Evolutionary conservation across 2,113 vertebrate genomes (phyloP), one percentile per base, ranked within the genome.

Genomic region (Pangasianodon gigas): DNA sequence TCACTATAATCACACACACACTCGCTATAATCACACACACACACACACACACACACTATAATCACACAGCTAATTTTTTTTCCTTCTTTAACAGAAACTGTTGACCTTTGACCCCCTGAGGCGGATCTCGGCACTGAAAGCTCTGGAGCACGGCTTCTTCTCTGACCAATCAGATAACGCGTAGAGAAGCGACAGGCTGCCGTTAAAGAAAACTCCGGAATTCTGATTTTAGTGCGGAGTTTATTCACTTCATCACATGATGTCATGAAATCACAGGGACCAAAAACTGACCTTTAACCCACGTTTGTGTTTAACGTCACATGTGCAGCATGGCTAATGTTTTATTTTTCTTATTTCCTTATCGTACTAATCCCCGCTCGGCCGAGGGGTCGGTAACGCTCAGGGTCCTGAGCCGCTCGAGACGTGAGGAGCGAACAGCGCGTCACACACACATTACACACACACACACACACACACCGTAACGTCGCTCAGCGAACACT

Each of bases 81-180:
- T 75, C 75, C 18, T 7, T 87, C 18, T 62, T 90, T 82, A 85
- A 89, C 93, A 98, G 97, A 95, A 97, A 93, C 97, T 98, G 97
- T 93, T 98, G 92, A 96, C 96, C 82, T 98, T 98, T 90, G 96
- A 97, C 95, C 97, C 97, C 32, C 92, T 95, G 67, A 96, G 96
- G 90, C 94, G 97, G 86, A 97, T 97, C 94, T 98, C 97, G 24
- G 97, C 97, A 86, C 94, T 96, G 90, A 94, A 94, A 6, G 97
- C 97, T 77, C 95, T 97, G 90, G 96, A 96, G 74, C 97, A 97
- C 82, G 89, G 92, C 0, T 97, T 96, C 94, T 96, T 97, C 32
- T 88, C 92, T 86, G 67, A 95, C 5, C 79, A 48, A 24, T 21
- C 67, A 8, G 54, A 62, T 9, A 16, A 46, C 19, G n/a, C 21